A percentile compares a stretch with the other conserved stretches of the same genome.
phyloP scores from a whole-genome alignment of 2,888 invertebrate genomes.

The Silvanus unidentatus region DNA sequence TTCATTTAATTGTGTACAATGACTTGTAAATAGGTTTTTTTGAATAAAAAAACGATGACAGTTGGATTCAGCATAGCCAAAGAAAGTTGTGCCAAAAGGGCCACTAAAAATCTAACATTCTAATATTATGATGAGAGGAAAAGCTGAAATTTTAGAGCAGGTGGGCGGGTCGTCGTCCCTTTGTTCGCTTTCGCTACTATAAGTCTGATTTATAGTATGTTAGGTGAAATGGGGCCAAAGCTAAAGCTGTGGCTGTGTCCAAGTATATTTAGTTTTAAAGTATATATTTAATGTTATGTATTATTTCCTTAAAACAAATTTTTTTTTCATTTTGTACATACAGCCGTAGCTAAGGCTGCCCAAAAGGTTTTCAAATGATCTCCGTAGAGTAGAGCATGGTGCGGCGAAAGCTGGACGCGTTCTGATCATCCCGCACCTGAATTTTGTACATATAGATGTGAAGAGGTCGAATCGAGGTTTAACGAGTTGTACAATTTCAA shows the following conservation, averaged over 20 bases:
- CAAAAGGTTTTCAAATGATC: constrained; percentile 46
- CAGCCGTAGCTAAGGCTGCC: too few relatives aligned
- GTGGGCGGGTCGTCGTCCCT: constrained; percentile 32
- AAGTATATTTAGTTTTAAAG: background rate
- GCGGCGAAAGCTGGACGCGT: constrained; percentile 41
- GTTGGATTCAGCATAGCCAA: constrained; percentile 46
- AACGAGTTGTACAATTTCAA: too few relatives aligned
- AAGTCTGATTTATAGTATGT: constrained; percentile 36
- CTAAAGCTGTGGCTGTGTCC: background rate
- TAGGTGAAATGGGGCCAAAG: constrained; percentile 21
- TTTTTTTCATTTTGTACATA: constrained; percentile 12
- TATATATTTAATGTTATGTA: too few relatives aligned
- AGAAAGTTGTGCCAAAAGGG: constrained; percentile 39
- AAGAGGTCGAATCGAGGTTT: constrained; percentile 16
- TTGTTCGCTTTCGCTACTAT: constrained; percentile 42
- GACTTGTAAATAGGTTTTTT: constrained; percentile 7
- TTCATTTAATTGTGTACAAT: background rate
- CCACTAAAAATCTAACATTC: constrained; percentile 21
- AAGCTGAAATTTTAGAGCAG: constrained; percentile 8
- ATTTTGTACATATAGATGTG: constrained; percentile 28
- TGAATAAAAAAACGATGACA: constrained; percentile 18
- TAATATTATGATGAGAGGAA: constrained; percentile 3
- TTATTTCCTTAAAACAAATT: constrained; percentile 12
- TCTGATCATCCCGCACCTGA: constrained; percentile 43
- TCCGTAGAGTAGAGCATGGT: constrained; percentile 45